Conservation (phyloP, 2,113 vertebrate genomes). For the Rhizomys pruinosus region DNA sequence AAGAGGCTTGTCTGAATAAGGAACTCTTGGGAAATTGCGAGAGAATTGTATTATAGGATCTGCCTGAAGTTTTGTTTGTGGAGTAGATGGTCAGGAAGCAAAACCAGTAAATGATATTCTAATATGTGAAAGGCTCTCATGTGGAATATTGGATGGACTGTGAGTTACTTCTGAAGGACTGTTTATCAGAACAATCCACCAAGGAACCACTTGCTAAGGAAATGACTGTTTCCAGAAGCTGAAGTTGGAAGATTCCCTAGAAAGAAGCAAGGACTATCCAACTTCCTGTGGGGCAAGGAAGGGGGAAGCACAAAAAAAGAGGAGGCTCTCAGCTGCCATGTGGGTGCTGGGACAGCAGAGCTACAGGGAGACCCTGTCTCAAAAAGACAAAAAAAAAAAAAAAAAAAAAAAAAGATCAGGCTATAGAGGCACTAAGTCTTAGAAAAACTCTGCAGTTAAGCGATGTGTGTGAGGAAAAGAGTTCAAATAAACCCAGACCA, state of each 20-base stretch:
- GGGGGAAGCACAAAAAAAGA: neutral
- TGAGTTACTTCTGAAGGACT: neutral
- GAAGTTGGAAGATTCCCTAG: neutral
- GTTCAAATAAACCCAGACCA: neutral
- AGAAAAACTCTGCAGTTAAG: neutral
- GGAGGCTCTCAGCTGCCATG: too few species aligned
- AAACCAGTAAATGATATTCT: neutral
- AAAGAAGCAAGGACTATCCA: constrained; percentile 35
- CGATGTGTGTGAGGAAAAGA: neutral
- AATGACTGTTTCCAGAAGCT: neutral
- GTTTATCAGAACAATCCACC: neutral
- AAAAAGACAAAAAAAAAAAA: too few species aligned
- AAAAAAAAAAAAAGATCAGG: too few species aligned
- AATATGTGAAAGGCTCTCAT: neutral
- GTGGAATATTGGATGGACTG: neutral
- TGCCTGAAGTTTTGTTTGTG: neutral
- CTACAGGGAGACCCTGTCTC: too few species aligned
- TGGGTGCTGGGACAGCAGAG: too few species aligned
- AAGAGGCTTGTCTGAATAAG: constrained; percentile 2
- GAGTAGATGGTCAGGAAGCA: neutral
- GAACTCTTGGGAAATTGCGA: neutral
- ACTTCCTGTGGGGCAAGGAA: neutral
- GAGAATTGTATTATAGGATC: neutral
- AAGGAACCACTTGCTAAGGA: neutral
- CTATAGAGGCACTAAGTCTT: neutral